phyloP scores from a whole-genome alignment of 1,140 invertebrate genomes.

The Drosophila busckii region DNA sequence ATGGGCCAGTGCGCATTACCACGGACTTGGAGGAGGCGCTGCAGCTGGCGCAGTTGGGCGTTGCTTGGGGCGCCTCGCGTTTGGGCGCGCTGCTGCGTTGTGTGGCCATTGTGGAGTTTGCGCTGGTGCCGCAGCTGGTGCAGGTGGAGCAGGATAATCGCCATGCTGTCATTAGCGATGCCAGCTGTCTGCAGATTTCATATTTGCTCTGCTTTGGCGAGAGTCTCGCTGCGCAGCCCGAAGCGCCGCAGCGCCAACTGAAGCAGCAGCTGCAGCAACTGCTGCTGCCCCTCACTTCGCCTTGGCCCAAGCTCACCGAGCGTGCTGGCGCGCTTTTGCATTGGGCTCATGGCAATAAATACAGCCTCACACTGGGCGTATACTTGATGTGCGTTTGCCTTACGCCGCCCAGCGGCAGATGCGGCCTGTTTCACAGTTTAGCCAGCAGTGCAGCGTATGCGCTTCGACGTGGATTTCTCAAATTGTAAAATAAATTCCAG shows the following conservation, averaged over 20 bases:
- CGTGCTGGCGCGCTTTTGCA: too few species aligned
- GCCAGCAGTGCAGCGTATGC: constrained; percentile 15
- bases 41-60: constrained; percentile 83
- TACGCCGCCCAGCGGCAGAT: constrained; percentile 9
- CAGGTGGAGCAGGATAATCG: constrained; percentile 40
- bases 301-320: too few species aligned
- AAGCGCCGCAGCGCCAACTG: constrained; percentile 2
- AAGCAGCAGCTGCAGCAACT: not conserved
- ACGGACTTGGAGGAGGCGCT: constrained; percentile 78
- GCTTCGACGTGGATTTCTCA: constrained; percentile 29
- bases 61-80: constrained; percentile 86
- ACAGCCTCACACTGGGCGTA: constrained; percentile 27
- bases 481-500: constrained; percentile 3
- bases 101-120: constrained; percentile 87
- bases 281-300: too few species aligned
- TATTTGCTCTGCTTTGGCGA: constrained; percentile 88
- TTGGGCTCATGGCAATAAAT: not conserved
- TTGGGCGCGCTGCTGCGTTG: constrained; percentile 87
- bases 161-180: constrained; percentile 23
- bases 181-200: constrained; percentile 82
- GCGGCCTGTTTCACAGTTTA: constrained; percentile 16
- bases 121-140: constrained; percentile 82
- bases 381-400: constrained; percentile 36
- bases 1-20: not conserved
- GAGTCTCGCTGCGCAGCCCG: constrained; percentile 6